Conservation (phyloP, 2,113 vertebrate genomes). For the Diphyllodes magnificus region DNA sequence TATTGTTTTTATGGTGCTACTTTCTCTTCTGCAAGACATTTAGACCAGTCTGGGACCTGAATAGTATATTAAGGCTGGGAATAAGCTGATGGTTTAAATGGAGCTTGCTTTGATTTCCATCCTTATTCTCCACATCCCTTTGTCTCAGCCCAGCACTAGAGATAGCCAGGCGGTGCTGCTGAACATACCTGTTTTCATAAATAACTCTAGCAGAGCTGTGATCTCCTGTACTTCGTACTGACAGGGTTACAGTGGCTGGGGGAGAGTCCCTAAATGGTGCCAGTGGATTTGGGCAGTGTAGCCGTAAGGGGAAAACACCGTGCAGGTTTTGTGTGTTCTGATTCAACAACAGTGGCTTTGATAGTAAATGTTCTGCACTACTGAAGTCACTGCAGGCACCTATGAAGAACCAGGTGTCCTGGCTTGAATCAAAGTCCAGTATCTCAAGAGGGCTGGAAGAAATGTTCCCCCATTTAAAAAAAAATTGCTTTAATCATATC, state of each 20-base stretch:
- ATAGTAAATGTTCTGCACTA: background rate
- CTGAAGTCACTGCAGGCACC: background rate
- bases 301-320: background rate
- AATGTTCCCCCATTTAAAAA: background rate
- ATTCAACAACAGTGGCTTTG: background rate
- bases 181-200: background rate
- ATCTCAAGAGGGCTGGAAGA: background rate
- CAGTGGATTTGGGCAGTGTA: background rate
- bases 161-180: background rate
- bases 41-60: background rate
- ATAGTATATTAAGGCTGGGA: conserved; percentile 29
- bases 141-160: background rate
- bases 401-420: background rate
- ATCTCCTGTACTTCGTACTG: background rate
- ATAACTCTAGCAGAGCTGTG: background rate
- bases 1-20: background rate
- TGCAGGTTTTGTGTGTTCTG: background rate
- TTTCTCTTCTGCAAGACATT: conserved; percentile 9
- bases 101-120: conserved; percentile 5
- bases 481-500: background rate
- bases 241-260: background rate
- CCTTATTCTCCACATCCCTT: background rate
- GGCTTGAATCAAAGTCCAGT: background rate
- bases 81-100: background rate
- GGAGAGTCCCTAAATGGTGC: background rate